A percentile compares a stretch with the other conserved stretches of the same genome.
phyloP scores from a whole-genome alignment of 2,888 invertebrate species.

The Eledone cirrhosa region DNA sequence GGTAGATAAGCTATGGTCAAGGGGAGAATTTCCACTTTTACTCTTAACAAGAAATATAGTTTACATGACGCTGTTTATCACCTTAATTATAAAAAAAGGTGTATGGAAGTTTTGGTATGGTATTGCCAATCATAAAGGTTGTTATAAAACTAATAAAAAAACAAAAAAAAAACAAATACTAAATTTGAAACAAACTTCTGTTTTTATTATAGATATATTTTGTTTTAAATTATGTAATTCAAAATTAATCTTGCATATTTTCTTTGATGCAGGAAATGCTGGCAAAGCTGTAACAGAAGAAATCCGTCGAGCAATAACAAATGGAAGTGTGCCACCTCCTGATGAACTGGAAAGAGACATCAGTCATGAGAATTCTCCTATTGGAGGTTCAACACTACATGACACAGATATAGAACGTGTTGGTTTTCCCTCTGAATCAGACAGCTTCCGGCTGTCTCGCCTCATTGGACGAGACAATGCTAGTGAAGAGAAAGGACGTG shows the following conservation, averaged over 20 bases:
- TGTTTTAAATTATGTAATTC: background rate
- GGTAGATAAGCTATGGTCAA: too few relatives aligned
- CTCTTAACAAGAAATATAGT: too few relatives aligned
- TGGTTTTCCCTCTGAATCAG: conserved; percentile 6
- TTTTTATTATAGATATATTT: too few relatives aligned
- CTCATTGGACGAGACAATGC: background rate
- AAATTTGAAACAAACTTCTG: too few relatives aligned
- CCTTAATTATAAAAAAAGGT: too few relatives aligned
- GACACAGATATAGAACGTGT: conserved; percentile 5
- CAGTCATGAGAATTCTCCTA: background rate
- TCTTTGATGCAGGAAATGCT: background rate
- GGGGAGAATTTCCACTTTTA: too few relatives aligned
- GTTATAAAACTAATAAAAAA: too few relatives aligned
- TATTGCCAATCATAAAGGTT: too few relatives aligned
- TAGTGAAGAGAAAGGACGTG: background rate
- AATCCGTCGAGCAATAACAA: conserved; percentile 24
- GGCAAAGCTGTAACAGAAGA: conserved; percentile 24
- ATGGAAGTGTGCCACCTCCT: conserved; percentile 22
- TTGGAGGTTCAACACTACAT: conserved; percentile 23
- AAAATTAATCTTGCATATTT: background rate
- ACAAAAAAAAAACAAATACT: too few relatives aligned
- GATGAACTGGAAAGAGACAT: conserved; percentile 4
- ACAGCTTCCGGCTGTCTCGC: conserved; percentile 15
- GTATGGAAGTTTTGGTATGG: too few relatives aligned
- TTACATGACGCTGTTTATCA: too few relatives aligned